Evolutionary conservation across 2,888 invertebrate genomes (phyloP).

Genomic region (Acronicta psi): DNA sequence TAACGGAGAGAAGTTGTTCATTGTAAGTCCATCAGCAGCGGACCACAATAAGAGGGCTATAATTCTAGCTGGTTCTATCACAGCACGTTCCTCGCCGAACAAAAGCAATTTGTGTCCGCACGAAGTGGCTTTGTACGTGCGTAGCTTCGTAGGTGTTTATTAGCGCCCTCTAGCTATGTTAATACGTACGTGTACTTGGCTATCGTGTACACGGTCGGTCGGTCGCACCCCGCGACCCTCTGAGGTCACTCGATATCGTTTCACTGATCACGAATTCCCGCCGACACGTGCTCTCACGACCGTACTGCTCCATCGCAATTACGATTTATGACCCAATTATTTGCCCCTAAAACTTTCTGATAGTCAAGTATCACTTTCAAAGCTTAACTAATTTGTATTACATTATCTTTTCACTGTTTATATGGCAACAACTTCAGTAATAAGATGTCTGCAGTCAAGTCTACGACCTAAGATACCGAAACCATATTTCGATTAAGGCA

Average conservation of each 20-base stretch:
- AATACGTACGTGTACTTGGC: conserved; percentile 64
- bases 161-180: conserved; percentile 77
- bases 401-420: conserved; percentile 31
- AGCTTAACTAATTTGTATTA: conserved; percentile 49
- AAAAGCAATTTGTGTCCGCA: conserved; percentile 88
- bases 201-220: conserved; percentile 44
- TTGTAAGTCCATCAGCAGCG: conserved; percentile 79
- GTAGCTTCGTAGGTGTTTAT: conserved; percentile 84
- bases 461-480: conserved; percentile 59
- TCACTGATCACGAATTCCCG: conserved; percentile 77
- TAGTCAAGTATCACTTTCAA: conserved; percentile 53
- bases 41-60: conserved; percentile 69
- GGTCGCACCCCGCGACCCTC: conserved; percentile 68
- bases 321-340: conserved; percentile 68
- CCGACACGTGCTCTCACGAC: conserved; percentile 71
- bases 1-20: conserved; percentile 67
- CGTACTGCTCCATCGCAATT: conserved; percentile 59
- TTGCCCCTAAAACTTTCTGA: conserved; percentile 53
- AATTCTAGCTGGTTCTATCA: conserved; percentile 73
- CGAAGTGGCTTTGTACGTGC: conserved; percentile 85
- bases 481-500: conserved; percentile 72
- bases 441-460: conserved; percentile 28
- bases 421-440: conserved; percentile 16
- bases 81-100: conserved; percentile 81
- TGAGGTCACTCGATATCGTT: conserved; percentile 78